Conservation (phyloP, 2,888 invertebrate genomes). For the Euplexia lucipara region DNA sequence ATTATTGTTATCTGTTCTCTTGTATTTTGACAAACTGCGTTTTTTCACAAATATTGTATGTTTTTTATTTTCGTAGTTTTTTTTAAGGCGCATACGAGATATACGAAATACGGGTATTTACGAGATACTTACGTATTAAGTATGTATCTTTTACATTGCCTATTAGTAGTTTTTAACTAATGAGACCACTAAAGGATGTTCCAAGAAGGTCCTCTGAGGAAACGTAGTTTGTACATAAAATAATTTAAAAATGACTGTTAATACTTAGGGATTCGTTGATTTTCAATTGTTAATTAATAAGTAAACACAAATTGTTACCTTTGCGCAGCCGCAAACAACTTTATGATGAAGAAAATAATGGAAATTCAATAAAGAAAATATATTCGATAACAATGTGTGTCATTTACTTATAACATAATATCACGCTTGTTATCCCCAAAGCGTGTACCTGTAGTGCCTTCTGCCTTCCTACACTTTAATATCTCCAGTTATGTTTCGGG, state of each 20-base stretch:
- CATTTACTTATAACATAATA: conserved; percentile 20
- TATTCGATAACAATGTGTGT: neutral
- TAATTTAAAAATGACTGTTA: too few relatives aligned
- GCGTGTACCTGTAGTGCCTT: too few relatives aligned
- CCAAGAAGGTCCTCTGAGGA: neutral
- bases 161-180: neutral
- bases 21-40: neutral
- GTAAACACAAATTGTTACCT: neutral
- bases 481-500: too few relatives aligned
- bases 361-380: neutral
- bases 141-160: neutral
- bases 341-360: neutral
- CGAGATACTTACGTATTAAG: too few relatives aligned
- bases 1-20: neutral
- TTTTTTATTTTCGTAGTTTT: conserved; percentile 2
- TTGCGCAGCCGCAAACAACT: neutral
- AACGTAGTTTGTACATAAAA: too few relatives aligned
- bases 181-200: neutral
- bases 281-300: neutral
- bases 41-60: neutral
- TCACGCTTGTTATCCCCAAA: too few relatives aligned
- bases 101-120: too few relatives aligned
- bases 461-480: too few relatives aligned
- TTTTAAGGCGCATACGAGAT: too few relatives aligned
- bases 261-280: neutral